Evolutionary conservation across 2,797 vertebrate genomes (phyloP).

Genomic region (Limosa lapponica): DNA sequence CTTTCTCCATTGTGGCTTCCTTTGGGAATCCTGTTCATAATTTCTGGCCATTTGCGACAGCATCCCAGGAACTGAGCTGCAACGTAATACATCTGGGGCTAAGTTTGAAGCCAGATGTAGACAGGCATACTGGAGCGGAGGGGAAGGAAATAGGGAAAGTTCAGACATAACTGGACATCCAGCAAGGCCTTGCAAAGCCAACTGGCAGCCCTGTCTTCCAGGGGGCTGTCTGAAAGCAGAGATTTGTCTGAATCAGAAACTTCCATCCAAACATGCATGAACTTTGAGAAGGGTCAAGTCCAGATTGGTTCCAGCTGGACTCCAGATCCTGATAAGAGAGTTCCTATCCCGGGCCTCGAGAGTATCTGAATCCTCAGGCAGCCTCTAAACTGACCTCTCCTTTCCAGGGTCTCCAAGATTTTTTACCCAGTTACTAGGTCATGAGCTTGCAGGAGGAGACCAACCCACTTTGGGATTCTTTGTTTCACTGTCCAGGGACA

Average conservation of each 20-base stretch:
- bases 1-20: background rate
- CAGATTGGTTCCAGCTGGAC: conserved; percentile 48
- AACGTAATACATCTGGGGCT: background rate
- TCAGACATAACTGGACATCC: conserved; percentile 14
- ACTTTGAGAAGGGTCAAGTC: conserved; percentile 45
- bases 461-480: background rate
- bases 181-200: conserved; percentile 37
- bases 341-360: background rate
- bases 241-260: conserved; percentile 10
- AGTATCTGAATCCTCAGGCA: conserved; percentile 1
- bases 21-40: conserved; percentile 13
- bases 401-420: background rate
- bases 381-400: background rate
- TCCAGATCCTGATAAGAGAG: conserved; percentile 32
- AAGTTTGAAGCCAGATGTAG: conserved; percentile 5
- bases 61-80: background rate
- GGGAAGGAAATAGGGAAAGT: conserved; percentile 12
- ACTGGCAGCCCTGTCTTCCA: background rate
- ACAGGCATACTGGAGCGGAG: background rate
- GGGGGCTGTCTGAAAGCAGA: background rate
- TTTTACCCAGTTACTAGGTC: conserved; percentile 25
- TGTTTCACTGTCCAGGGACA: background rate
- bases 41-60: conserved; percentile 15
- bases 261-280: conserved; percentile 8
- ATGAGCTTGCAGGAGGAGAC: background rate